Base-by-base conservation (phyloP, 2,113 vertebrate species). In the Brienomyrus brachyistius region DNA sequence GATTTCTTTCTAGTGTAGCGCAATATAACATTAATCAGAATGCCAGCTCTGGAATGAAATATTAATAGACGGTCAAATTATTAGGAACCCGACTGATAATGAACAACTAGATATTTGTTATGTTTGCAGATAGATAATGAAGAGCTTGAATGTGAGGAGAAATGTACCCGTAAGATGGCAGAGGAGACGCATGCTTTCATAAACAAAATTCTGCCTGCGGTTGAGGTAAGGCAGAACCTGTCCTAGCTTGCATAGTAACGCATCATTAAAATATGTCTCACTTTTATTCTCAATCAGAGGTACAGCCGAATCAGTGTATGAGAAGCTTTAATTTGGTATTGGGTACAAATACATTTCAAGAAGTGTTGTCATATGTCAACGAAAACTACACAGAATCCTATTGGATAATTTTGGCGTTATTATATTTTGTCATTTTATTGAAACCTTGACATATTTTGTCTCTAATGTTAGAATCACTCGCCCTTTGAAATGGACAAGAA, bases 71-170 rank as follows among this genome's bases (percentile, higher is more conserved):
- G 19, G n/a, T 89, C 50, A 15, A n/a, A 74, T 82, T 77, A 27
- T 56, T 48, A 40, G 15, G 35, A 59, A 83, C 35, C 74, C 17
- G 10, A 17, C 50, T 89, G 2, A 31, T 70, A 45, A 47, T 45
- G 27, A 11, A 66, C n/a, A 66, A 66, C 23, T 83, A 47, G 15
- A 48, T 80, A 8, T 80, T 6, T 21, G 19, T 19, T n/a, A 1
- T 70, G 19, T 93, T 51, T 91, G 84, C 92, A 96, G 97, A 96
- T 92, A 91, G 95, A 92, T 51, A 90, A 95, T 80, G 77, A 62
- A 87, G 91, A 95, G 88, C 89, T 96, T 0, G 90, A 92, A 88
- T 88, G 91, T 23, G 91, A 89, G 85, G 93, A 90, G 15, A 93
- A 92, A 88, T 94, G 91, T 94, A 91, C 95, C 15, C 51, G 95